These are phyloP conservation scores for Lophotriccus pileatus DNA, from an alignment of 2,797 vertebrate species.

Conservation along the genomic window DNA sequence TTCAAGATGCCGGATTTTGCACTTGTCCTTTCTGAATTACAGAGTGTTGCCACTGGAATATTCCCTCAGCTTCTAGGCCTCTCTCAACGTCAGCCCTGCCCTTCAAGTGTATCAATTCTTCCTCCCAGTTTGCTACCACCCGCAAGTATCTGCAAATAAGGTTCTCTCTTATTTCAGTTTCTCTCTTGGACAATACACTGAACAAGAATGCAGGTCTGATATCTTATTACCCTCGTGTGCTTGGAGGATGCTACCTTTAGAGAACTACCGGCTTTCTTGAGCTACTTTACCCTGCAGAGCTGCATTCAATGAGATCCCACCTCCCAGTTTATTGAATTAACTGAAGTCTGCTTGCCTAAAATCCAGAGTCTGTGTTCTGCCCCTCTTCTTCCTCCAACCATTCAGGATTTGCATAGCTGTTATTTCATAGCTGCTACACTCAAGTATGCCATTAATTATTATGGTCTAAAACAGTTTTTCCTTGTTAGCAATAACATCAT, in stretches of 20 bases:
- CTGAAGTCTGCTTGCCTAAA: background rate
- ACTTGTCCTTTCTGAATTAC: background rate
- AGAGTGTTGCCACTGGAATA: background rate
- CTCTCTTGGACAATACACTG: too few relatives aligned
- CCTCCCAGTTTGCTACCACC: background rate
- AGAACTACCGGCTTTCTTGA: background rate
- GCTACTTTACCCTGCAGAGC: background rate
- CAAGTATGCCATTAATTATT: background rate
- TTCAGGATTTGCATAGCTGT: background rate
- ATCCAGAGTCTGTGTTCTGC: background rate
- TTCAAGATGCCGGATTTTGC: background rate
- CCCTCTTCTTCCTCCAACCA: background rate
- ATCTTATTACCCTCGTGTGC: background rate
- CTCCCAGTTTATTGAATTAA: background rate
- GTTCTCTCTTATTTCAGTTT: too few relatives aligned
- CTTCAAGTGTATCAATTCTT: rapidly evolving
- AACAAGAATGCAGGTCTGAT: too few relatives aligned
- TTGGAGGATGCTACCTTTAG: background rate
- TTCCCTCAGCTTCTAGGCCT: background rate
- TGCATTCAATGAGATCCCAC: background rate
- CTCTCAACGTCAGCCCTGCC: background rate
- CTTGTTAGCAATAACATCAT: background rate
- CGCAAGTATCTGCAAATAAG: too few relatives aligned
- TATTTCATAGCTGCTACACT: background rate
- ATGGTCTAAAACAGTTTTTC: background rate